Evolutionary conservation across 2,888 invertebrate species (phyloP).

Genomic region (Venusia cambrica): DNA sequence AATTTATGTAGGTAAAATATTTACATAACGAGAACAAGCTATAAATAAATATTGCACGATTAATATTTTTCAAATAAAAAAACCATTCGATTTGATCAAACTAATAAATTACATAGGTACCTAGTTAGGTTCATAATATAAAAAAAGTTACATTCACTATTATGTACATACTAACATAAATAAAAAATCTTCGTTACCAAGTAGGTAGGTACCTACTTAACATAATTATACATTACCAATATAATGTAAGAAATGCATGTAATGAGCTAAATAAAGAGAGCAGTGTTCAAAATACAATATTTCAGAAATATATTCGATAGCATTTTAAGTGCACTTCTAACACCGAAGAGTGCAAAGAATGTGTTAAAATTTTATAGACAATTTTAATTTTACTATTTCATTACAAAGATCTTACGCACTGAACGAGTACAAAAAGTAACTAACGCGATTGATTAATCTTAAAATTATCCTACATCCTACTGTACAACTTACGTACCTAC

Average conservation of each 20-base stretch:
- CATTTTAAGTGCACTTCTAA: constrained; percentile 19
- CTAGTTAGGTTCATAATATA: constrained; percentile 1
- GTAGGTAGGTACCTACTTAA: no score
- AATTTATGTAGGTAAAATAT: constrained; percentile 16
- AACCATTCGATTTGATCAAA: constrained; percentile 7
- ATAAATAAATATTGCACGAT: constrained; percentile 9
- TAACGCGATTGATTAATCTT: constrained; percentile 28
- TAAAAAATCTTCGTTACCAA: no score
- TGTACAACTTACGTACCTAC: constrained; percentile 62
- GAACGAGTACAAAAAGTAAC: constrained; percentile 13
- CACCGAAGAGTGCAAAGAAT: constrained; percentile 10
- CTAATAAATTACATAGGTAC: constrained; percentile 3
- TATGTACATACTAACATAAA: constrained; percentile 9
- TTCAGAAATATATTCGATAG: constrained; percentile 14
- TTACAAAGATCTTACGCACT: no score
- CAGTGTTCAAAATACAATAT: no score
- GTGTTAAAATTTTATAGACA: no score
- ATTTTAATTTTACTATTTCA: constrained; percentile 5
- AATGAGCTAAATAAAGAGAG: constrained; percentile 25
- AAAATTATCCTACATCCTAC: constrained; percentile 34
- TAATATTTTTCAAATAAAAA: not conserved
- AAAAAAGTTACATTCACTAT: constrained; percentile 8
- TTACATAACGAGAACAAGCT: constrained; percentile 15
- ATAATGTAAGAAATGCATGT: constrained; percentile 16
- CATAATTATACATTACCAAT: not conserved